Evolutionary conservation across 2,113 vertebrate genomes (phyloP), one percentile per base, ranked within the genome.

Genomic region (Megalops atlanticus): DNA sequence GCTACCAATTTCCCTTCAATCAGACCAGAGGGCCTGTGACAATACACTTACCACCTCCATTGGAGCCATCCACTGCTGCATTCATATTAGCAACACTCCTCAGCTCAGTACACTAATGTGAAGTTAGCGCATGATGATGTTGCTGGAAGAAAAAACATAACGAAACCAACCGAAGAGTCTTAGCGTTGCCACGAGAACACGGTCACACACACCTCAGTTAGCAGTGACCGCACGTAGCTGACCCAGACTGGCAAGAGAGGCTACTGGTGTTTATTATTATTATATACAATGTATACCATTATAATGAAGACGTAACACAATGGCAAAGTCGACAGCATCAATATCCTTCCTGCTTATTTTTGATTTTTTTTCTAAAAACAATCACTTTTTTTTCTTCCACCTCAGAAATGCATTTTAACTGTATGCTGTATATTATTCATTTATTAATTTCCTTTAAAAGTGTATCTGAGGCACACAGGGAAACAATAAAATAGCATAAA

Each of bases 401-500:
- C 80, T 80, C 81, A 82, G 81, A 81, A 75, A 78, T 80, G 78
- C 76, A 81, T 79, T 82, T 84, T 7, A n/a, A 87, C 79, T 88
- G 74, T 41, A 74, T 79, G 87, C 76, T 85, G 81, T 82, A 86
- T 78, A 64, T 77, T 77, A 77, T 47, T 74, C 7, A 43, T 77
- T 78, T 89, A 88, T 88, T 91, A 86, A 90, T 92, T 88, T 86
- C 89, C 86, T 82, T 90, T 89, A 85, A 86, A 87, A 78, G 91
- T 93, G 91, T 92, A 90, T 94, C 90, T 91, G 91, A 93, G 92
- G 92, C 92, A 94, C 92, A 92, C 88, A 80, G 92, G 91, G 87
- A 92, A 89, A 92, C 89, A 91, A 90, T 85, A 90, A 92, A 92
- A 90, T 69, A 27, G 52, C 86, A 85, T 86, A 76, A 87, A 89